These are phyloP conservation scores for Ctena decussata DNA, from an alignment of 2,888 invertebrate genomes.

Conservation along the genomic window DNA sequence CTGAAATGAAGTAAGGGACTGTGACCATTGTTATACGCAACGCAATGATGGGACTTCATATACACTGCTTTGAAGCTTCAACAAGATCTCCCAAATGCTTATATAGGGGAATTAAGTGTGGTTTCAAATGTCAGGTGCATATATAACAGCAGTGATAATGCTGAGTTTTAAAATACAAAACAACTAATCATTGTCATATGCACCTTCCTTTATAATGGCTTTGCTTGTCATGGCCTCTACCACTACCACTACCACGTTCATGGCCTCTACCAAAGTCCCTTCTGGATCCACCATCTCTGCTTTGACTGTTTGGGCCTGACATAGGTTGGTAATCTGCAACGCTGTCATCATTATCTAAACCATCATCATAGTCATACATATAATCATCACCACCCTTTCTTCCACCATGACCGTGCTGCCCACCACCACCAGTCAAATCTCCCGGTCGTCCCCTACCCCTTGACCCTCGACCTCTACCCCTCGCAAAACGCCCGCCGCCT, in stretches of 20 bases:
- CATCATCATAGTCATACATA: constrained; percentile 52
- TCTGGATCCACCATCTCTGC: background rate
- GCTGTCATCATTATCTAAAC: constrained; percentile 44
- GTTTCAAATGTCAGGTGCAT: too few species aligned
- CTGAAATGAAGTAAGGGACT: too few species aligned
- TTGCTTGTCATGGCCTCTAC: background rate
- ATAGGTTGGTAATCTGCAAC: background rate
- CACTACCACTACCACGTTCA: too few species aligned
- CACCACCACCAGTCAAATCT: constrained; percentile 12
- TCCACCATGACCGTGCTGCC: constrained; percentile 62
- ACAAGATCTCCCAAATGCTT: too few species aligned
- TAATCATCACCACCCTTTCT: constrained; percentile 68
- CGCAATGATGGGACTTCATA: too few species aligned
- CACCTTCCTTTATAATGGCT: background rate
- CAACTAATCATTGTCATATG: too few species aligned
- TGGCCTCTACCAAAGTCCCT: background rate
- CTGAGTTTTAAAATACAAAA: too few species aligned
- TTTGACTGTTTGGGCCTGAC: background rate
- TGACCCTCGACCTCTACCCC: constrained; percentile 69
- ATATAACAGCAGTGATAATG: too few species aligned
- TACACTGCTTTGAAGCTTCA: too few species aligned
- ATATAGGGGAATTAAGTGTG: too few species aligned
- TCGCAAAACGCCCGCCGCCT: constrained; percentile 75
- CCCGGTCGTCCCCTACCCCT: constrained; percentile 52
- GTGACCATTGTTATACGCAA: too few species aligned